Evolutionary conservation across 2,797 vertebrate genomes (phyloP), one percentile per base, ranked within the genome.

Genomic region (Nasua narica): DNA sequence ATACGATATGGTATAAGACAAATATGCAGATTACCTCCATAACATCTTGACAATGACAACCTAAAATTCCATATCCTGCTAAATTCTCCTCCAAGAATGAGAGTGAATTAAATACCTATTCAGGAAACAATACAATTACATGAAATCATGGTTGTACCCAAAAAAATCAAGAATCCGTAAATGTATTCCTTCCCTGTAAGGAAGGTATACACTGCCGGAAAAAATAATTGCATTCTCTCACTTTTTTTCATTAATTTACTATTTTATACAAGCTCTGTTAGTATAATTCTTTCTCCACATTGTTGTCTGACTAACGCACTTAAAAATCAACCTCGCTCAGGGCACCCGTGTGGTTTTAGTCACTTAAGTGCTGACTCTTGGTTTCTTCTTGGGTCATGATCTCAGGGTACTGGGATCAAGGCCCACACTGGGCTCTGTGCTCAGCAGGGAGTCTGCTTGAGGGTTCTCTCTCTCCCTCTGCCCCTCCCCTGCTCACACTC

Each of bases 31-130:
- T n/a, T 72, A 23, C 16, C 15, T 65, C 76, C 32, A 16, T 43
- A 35, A 76, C 35, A 67, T 90, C 58, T 90, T 90, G 27, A 77
- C 78, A 50, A 6, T n/a, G 6, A 65, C 21, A 81, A n/a, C 8
- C 19, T 91, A 94, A 79, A 90, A 54, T 81, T 90, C 52, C 72
- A 50, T 29, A 85, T 32, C 27, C 21, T 65, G 25, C 29, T 87
- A 87, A 87, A 50, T 81, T 87, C 16, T 87, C 29, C 72, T 77
- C 29, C 0, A 54, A 95, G 37, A 83, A 58, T 72, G 76, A 48
- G 56, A 62, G 10, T 7, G 32, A 91, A 85, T 72, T 65, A 89
- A 85, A n/a, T 27, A 48, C 5, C 6, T 46, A 1, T 50, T 70
- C 4, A 43, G 48, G 25, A 89, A 95, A 40, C 35, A 18, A 77